Evolutionary conservation across 2,797 vertebrate species (phyloP).

Genomic region (Crax fasciolata): DNA sequence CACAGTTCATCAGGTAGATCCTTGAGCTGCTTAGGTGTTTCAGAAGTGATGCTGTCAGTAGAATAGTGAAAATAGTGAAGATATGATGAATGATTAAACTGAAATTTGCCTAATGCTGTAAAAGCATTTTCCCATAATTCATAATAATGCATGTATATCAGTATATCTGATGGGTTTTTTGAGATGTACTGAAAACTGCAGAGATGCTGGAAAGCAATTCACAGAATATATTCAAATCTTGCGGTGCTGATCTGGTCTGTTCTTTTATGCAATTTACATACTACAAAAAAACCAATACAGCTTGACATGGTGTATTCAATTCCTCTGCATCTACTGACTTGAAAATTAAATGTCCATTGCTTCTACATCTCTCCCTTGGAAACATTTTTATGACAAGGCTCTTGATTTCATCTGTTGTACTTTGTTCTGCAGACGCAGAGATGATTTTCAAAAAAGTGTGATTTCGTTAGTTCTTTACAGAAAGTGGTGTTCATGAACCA

Average conservation of each 20-base stretch:
- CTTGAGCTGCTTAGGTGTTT: background rate
- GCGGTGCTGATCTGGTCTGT: background rate
- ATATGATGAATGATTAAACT: background rate
- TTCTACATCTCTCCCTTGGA: background rate
- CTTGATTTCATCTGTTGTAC: background rate
- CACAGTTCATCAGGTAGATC: background rate
- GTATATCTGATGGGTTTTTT: background rate
- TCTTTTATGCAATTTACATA: background rate
- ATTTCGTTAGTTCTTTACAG: background rate
- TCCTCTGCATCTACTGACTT: background rate
- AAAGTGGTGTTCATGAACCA: background rate
- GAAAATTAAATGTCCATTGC: background rate
- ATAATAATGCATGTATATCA: background rate
- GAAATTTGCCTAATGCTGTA: background rate
- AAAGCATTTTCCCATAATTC: background rate
- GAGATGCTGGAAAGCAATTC: background rate
- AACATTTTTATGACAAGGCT: background rate
- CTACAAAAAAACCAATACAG: background rate
- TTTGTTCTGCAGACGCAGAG: background rate
- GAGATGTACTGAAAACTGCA: background rate
- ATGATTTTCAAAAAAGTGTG: background rate
- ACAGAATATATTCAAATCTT: background rate
- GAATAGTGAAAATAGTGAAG: background rate
- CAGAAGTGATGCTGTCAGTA: background rate
- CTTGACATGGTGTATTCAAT: background rate